A percentile compares a stretch with the other conserved stretches of the same genome.
Conservation (phyloP, 2,888 invertebrate genomes). For the Acrocyrtus sp. region DNA sequence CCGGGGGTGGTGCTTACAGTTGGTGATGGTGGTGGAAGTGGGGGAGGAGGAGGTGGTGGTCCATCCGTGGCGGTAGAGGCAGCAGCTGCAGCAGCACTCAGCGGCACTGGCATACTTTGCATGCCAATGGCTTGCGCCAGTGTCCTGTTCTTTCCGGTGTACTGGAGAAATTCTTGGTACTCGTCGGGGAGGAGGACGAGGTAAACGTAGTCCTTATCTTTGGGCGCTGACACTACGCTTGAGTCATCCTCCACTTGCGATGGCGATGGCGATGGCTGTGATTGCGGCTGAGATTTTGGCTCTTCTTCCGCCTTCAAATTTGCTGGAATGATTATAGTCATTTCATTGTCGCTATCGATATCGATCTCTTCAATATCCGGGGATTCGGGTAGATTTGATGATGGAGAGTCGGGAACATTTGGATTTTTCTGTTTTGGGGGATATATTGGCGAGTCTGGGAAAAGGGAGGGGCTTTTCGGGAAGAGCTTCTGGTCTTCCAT, state of each 20-base stretch:
- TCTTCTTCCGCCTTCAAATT: too few relatives aligned
- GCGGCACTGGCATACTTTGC: not conserved
- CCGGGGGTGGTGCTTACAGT: too few relatives aligned
- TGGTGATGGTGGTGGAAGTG: too few relatives aligned
- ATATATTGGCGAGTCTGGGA: too few relatives aligned
- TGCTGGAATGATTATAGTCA: too few relatives aligned
- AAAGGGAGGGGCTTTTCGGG: too few relatives aligned
- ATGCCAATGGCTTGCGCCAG: not conserved
- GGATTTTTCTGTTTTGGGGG: too few relatives aligned
- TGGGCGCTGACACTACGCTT: not conserved
- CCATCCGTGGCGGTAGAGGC: not conserved
- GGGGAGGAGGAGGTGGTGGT: not conserved
- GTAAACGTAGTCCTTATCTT: slow-evolving; percentile 19
- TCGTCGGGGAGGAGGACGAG: slow-evolving; percentile 15
- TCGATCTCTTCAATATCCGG: not conserved
- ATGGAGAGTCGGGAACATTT: too few relatives aligned
- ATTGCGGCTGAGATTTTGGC: not conserved
- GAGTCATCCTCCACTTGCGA: not conserved
- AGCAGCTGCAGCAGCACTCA: not conserved
- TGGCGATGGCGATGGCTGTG: not conserved
- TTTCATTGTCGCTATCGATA: not conserved
- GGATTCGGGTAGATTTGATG: too few relatives aligned
- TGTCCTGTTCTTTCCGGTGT: not conserved
- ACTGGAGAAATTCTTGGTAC: slow-evolving; percentile 7
- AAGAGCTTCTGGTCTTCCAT: too few relatives aligned